Conservation (phyloP, 2,797 vertebrate genomes). For the Antrozous pallidus region DNA sequence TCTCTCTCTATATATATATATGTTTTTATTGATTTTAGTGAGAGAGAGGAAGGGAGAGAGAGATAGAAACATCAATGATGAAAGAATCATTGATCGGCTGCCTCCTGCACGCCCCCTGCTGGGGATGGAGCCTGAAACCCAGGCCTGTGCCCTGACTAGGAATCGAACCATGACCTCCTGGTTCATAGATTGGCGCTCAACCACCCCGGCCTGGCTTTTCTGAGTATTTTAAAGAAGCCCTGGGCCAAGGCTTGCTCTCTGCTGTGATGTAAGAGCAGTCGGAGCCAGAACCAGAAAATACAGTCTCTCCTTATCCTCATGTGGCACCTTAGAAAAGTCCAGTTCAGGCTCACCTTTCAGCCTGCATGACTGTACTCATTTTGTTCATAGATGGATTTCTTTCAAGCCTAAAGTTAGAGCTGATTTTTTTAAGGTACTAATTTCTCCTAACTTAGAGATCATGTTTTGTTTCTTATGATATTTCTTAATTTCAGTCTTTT, state of each 20-base stretch:
- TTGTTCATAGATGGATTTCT: not conserved
- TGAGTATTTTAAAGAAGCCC: not conserved
- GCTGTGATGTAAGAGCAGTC: not conserved
- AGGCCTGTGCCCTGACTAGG: too few species aligned
- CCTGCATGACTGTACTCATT: not conserved
- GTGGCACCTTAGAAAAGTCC: not conserved
- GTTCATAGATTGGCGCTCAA: too few species aligned
- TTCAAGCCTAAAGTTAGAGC: not conserved
- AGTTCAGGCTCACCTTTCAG: not conserved
- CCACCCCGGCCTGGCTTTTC: not conserved
- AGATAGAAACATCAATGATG: too few species aligned
- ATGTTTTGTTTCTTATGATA: not conserved
- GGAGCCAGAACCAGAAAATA: not conserved
- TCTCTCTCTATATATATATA: too few species aligned
- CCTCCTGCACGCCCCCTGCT: too few species aligned
- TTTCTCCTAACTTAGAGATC: not conserved
- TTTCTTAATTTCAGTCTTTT: conserved; percentile 1
- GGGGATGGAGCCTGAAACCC: too few species aligned
- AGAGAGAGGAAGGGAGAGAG: too few species aligned
- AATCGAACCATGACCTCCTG: too few species aligned
- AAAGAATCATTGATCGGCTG: too few species aligned
- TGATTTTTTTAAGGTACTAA: not conserved
- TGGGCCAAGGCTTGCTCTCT: not conserved
- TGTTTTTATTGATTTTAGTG: too few species aligned
- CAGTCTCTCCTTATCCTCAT: not conserved